Conservation (phyloP, 2,888 invertebrate species). For the Zaprionus lineosus region DNA sequence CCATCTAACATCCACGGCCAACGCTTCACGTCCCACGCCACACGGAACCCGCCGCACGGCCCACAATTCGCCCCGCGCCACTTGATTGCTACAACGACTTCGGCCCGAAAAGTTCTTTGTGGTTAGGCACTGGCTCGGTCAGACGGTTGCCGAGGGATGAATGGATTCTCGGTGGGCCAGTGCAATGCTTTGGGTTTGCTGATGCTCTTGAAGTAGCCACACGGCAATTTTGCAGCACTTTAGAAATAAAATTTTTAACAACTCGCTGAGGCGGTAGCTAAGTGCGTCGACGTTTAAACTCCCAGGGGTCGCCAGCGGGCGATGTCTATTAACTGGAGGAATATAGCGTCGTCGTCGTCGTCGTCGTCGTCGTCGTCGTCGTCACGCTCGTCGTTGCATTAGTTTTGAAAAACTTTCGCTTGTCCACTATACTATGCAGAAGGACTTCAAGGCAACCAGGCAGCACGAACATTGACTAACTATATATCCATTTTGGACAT, state of each 20-base stretch:
- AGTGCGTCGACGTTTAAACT: constrained; percentile 74
- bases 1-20: too few relatives aligned
- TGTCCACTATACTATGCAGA: constrained; percentile 57
- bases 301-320: constrained; percentile 43
- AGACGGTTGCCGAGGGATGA: constrained; percentile 26
- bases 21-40: not conserved
- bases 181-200: constrained; percentile 24
- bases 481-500: too few relatives aligned
- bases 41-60: not conserved
- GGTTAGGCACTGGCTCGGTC: constrained; percentile 45
- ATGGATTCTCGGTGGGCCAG: constrained; percentile 51
- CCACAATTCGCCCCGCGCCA: constrained; percentile 34
- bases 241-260: constrained; percentile 71
- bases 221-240: constrained; percentile 72
- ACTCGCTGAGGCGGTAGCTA: constrained; percentile 69
- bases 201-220: constrained; percentile 63
- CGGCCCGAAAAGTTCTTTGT: constrained; percentile 70
- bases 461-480: not conserved
- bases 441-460: constrained; percentile 12
- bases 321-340: constrained; percentile 52
- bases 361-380: constrained; percentile 14
- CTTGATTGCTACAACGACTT: constrained; percentile 72
- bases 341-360: constrained; percentile 3
- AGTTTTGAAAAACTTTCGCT: constrained; percentile 49
- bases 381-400: constrained; percentile 18